phyloP scores from a whole-genome alignment of 2,888 invertebrate genomes.

The Ferdinandea cuprea region DNA sequence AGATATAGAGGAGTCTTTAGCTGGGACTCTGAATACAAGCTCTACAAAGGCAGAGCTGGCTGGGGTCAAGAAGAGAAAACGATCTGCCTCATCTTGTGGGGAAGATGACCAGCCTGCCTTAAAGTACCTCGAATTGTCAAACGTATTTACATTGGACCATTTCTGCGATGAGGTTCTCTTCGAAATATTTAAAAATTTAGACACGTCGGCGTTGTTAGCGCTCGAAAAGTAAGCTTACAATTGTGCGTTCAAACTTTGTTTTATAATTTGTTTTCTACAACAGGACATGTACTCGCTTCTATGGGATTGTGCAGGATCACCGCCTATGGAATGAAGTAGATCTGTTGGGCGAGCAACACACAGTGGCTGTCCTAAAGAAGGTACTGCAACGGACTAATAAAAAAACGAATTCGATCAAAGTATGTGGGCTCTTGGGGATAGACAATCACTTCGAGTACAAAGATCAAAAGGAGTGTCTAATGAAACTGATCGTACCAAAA shows the following conservation, averaged over 20 bases:
- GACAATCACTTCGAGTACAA: neutral
- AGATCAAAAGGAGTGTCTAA: slow-evolving; percentile 28
- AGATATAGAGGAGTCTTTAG: neutral
- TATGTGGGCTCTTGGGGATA: slow-evolving; percentile 78
- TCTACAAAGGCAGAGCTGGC: slow-evolving; percentile 9
- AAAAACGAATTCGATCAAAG: slow-evolving; percentile 79
- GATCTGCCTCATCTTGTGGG: slow-evolving; percentile 43
- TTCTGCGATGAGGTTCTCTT: slow-evolving; percentile 81
- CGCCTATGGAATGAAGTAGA: slow-evolving; percentile 81
- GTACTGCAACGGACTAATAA: slow-evolving; percentile 79
- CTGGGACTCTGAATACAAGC: neutral
- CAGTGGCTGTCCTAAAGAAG: slow-evolving; percentile 78
- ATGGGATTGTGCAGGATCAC: slow-evolving; percentile 79
- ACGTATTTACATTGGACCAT: slow-evolving; percentile 76
- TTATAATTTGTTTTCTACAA: neutral
- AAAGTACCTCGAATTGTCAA: slow-evolving; percentile 70
- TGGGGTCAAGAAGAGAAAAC: slow-evolving; percentile 54
- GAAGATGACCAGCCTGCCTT: slow-evolving; percentile 64
- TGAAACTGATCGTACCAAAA: slow-evolving; percentile 76
- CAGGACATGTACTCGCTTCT: slow-evolving; percentile 81
- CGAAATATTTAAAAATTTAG: slow-evolving; percentile 81
- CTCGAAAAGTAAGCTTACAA: slow-evolving; percentile 79
- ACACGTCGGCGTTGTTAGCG: slow-evolving; percentile 79
- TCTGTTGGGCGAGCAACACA: slow-evolving; percentile 78
- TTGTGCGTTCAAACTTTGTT: neutral